phyloP scores from a whole-genome alignment of 2,888 invertebrate species.

The Arge pagana region DNA sequence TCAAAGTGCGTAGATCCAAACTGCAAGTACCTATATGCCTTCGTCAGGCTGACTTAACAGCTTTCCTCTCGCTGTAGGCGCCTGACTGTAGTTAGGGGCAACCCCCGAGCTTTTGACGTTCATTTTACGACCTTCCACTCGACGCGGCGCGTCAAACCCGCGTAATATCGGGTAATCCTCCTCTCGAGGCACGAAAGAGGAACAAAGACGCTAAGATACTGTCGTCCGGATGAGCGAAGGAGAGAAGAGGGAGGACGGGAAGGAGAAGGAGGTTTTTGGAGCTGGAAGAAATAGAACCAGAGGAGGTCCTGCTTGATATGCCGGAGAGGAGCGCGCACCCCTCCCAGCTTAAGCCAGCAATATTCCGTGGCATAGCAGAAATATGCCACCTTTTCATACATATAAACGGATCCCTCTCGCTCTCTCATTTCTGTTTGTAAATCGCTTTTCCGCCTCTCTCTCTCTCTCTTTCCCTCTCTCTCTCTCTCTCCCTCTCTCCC shows the following conservation, averaged over 20 bases:
- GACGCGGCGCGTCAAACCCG: constrained; percentile 44
- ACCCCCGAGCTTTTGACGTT: constrained; percentile 22
- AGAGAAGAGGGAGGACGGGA: constrained; percentile 28
- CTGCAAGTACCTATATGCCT: constrained; percentile 21
- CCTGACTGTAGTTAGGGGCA: constrained; percentile 19
- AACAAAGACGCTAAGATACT: constrained; percentile 32
- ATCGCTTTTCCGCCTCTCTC: constrained; percentile 32
- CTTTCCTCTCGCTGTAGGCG: constrained; percentile 17
- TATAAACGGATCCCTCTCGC: no score
- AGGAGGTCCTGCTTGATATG: constrained; percentile 48
- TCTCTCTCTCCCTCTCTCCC: no score
- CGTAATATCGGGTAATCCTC: constrained; percentile 48
- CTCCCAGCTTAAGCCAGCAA: constrained; percentile 49
- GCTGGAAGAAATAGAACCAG: constrained; percentile 23
- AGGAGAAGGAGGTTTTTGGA: constrained; percentile 27
- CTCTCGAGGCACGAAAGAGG: constrained; percentile 19
- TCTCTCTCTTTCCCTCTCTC: not conserved
- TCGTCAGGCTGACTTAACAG: constrained; percentile 20
- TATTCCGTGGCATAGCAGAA: constrained; percentile 44
- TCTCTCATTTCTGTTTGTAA: no score
- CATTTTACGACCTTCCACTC: constrained; percentile 47
- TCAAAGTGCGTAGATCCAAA: constrained; percentile 15
- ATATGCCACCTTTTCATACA: constrained; percentile 48
- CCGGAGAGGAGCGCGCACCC: constrained; percentile 33
- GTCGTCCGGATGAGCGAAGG: constrained; percentile 20